A percentile compares a stretch with the other conserved stretches of the same genome.
These are phyloP conservation scores for Kradibia gibbosae DNA, from an alignment of 1,140 invertebrate species.

Conservation along the genomic window DNA sequence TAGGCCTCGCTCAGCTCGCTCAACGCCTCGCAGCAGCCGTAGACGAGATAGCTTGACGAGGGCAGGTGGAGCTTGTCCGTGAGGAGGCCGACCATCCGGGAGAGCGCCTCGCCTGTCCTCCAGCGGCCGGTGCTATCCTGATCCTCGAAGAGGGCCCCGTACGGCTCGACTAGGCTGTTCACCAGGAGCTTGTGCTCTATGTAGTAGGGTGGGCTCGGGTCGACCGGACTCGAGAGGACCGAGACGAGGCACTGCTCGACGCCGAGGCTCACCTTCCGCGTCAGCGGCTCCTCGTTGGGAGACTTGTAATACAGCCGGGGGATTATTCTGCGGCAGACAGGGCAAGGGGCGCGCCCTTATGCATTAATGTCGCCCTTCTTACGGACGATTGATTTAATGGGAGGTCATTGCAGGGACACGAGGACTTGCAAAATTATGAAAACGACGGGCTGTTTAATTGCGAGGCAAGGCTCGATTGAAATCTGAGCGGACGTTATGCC, in stretches of 20 bases:
- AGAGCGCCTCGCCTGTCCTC: slow-evolving; percentile 58
- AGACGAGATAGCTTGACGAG: slow-evolving; percentile 67
- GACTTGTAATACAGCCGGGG: slow-evolving; percentile 69
- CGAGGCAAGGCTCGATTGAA: too few species aligned
- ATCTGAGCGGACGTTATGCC: too few species aligned
- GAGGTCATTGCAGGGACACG: too few species aligned
- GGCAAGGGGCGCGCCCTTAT: too few species aligned
- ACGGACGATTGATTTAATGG: too few species aligned
- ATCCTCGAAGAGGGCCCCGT: slow-evolving; percentile 53
- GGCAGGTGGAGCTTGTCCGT: slow-evolving; percentile 62
- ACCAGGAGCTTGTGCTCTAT: slow-evolving; percentile 61
- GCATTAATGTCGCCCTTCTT: too few species aligned
- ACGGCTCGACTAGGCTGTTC: slow-evolving; percentile 60
- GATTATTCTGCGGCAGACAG: slow-evolving; percentile 66
- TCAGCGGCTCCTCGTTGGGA: slow-evolving; percentile 69
- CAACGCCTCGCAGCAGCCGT: slow-evolving; percentile 74
- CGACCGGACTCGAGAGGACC: not conserved
- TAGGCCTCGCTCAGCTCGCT: slow-evolving; percentile 71
- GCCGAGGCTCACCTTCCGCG: slow-evolving; percentile 66
- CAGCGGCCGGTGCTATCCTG: slow-evolving; percentile 50
- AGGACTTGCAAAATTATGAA: too few species aligned
- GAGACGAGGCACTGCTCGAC: slow-evolving; percentile 63
- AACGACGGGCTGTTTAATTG: too few species aligned
- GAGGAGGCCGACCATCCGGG: slow-evolving; percentile 58
- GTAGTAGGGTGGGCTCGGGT: slow-evolving; percentile 44